These are phyloP conservation scores for Plectrocnemia conspersa DNA, from an alignment of 1,140 invertebrate species.

Conservation along the genomic window DNA sequence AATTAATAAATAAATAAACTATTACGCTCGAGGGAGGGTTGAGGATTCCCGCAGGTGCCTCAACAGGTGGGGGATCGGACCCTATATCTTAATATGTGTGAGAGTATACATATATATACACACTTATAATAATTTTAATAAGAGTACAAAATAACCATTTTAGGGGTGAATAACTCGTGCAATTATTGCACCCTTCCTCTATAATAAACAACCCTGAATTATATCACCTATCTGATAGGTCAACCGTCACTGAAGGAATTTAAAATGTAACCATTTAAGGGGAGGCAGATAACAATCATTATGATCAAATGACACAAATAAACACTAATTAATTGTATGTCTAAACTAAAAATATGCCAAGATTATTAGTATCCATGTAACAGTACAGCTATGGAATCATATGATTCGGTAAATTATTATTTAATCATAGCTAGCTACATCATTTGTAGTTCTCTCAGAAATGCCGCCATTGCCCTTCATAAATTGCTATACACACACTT, in stretches of 20 bases:
- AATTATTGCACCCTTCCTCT: conserved; percentile 6
- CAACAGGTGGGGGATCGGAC: conserved; percentile 8
- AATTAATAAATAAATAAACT: conserved; percentile 24
- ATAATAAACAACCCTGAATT: neutral
- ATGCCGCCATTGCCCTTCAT: too few species aligned
- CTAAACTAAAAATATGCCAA: too few species aligned
- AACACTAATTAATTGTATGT: too few species aligned
- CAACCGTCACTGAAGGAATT: conserved; percentile 1
- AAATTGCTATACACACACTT: too few species aligned
- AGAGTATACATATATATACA: too few species aligned
- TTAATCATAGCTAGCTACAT: too few species aligned
- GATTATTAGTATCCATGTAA: too few species aligned
- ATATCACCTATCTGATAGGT: conserved; percentile 2
- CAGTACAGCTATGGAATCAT: too few species aligned
- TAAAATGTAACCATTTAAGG: neutral
- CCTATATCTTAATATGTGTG: neutral
- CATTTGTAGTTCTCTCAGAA: too few species aligned
- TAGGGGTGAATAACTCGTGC: conserved; percentile 5
- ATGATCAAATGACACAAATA: too few species aligned
- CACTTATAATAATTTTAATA: conserved; percentile 9
- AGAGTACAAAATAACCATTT: neutral
- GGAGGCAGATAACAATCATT: too few species aligned
- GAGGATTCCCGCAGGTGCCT: conserved; percentile 4
- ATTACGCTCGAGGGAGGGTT: neutral
- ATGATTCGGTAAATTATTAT: too few species aligned